Conservation (phyloP, 1,140 invertebrate genomes). For the Bombus sylvicola region DNA sequence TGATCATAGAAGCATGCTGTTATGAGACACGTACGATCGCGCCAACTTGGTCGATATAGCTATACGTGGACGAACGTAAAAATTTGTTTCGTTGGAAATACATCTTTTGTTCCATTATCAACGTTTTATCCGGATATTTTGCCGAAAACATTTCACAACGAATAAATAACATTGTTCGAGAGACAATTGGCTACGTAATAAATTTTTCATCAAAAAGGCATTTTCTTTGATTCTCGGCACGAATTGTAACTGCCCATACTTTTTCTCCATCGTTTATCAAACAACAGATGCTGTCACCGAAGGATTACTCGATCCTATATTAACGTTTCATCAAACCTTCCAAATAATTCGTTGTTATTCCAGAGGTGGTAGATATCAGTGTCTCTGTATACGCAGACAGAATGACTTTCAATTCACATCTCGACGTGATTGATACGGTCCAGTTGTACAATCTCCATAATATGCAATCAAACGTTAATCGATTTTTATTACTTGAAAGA, state of each 20-base stretch:
- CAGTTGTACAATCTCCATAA: neutral
- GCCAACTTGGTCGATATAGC: neutral
- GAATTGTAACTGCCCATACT: neutral
- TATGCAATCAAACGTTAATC: neutral
- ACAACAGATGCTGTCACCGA: neutral
- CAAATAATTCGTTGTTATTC: neutral
- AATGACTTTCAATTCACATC: neutral
- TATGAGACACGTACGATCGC: slow-evolving; percentile 34
- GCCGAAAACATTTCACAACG: neutral
- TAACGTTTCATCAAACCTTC: neutral
- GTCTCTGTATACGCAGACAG: neutral
- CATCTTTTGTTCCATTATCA: neutral
- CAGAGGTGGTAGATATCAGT: neutral
- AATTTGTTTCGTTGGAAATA: neutral
- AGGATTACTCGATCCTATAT: neutral
- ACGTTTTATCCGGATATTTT: neutral
- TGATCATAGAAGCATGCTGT: slow-evolving; percentile 45
- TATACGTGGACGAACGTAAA: too few relatives aligned
- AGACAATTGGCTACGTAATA: neutral
- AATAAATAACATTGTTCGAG: neutral
- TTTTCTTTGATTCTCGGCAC: neutral
- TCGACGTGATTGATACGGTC: neutral
- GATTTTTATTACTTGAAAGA: neutral
- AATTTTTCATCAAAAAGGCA: neutral
- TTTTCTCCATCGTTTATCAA: neutral